phyloP scores from a whole-genome alignment of 2,888 invertebrate species.

The Parnassius apollo region DNA sequence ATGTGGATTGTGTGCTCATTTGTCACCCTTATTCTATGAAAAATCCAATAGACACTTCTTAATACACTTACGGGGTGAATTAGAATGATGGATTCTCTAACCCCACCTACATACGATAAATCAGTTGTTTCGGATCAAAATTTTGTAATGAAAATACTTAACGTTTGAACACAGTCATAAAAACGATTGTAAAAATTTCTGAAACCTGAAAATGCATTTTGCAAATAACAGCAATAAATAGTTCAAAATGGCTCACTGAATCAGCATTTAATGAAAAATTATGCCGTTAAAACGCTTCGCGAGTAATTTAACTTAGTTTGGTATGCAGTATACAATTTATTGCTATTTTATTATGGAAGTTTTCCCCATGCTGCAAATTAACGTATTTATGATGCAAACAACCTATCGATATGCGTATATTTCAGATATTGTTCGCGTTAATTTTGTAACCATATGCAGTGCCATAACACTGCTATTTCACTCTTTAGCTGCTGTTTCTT shows the following conservation, averaged over 20 bases:
- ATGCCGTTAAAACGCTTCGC: slow-evolving; percentile 23
- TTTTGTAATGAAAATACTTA: background rate
- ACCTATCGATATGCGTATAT: background rate
- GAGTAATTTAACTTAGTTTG: slow-evolving; percentile 26
- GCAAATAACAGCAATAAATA: slow-evolving; percentile 25
- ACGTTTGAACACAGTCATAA: background rate
- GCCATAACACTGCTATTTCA: no score
- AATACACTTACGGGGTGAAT: no score
- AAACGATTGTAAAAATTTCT: slow-evolving; percentile 13
- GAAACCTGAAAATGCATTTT: slow-evolving; percentile 16
- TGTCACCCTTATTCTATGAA: no score
- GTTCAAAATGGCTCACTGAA: slow-evolving; percentile 22
- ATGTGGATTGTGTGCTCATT: no score
- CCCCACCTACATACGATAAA: no score
- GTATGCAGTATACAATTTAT: slow-evolving; percentile 27
- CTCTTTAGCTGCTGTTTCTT: no score
- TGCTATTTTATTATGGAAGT: slow-evolving; percentile 14
- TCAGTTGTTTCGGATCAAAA: no score
- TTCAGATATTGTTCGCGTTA: no score
- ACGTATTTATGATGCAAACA: slow-evolving; percentile 6
- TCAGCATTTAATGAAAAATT: slow-evolving; percentile 26
- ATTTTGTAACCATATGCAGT: no score
- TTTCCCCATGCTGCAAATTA: slow-evolving; percentile 6
- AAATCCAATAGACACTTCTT: no score
- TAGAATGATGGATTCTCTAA: no score